A percentile compares a stretch with the other conserved stretches of the same genome.
Conservation (phyloP, 2,113 vertebrate species). For the Amblyopsis rosae region DNA sequence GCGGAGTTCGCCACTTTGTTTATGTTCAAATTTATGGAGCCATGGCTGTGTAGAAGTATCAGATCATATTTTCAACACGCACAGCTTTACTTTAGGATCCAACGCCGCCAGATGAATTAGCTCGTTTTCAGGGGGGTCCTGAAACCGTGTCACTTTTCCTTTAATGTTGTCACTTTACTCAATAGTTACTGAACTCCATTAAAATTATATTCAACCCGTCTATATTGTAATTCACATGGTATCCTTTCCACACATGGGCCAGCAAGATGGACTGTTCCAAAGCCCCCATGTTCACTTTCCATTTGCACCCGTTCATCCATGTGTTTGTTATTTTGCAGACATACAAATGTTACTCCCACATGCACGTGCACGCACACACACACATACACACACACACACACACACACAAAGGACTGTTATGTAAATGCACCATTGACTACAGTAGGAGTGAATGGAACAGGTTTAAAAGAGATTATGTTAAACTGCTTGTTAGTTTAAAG, state of each 20-base stretch:
- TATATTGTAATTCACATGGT: background rate
- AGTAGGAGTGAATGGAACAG: slow-evolving; percentile 75
- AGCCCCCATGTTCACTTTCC: slow-evolving; percentile 25
- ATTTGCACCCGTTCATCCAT: background rate
- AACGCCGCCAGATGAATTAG: too few relatives aligned
- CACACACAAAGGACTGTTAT: slow-evolving; percentile 60
- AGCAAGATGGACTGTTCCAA: slow-evolving; percentile 21
- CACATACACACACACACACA: background rate
- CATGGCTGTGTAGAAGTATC: too few relatives aligned
- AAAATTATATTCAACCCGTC: background rate
- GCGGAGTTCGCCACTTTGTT: too few relatives aligned
- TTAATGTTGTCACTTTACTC: too few relatives aligned
- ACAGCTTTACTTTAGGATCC: too few relatives aligned
- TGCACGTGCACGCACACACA: background rate
- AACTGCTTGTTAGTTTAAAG: slow-evolving; percentile 78
- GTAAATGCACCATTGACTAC: slow-evolving; percentile 62
- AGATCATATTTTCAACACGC: too few relatives aligned
- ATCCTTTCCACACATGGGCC: slow-evolving; percentile 13
- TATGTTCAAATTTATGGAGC: too few relatives aligned
- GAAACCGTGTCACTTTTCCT: too few relatives aligned
- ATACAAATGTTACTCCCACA: background rate
- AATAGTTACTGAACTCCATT: too few relatives aligned
- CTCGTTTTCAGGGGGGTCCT: too few relatives aligned
- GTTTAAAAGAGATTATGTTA: slow-evolving; percentile 77
- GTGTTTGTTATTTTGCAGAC: background rate